A percentile compares a stretch with the other conserved stretches of the same genome.
Evolutionary conservation across 2,888 invertebrate genomes (phyloP).

Genomic region (Cephus nigrinus): DNA sequence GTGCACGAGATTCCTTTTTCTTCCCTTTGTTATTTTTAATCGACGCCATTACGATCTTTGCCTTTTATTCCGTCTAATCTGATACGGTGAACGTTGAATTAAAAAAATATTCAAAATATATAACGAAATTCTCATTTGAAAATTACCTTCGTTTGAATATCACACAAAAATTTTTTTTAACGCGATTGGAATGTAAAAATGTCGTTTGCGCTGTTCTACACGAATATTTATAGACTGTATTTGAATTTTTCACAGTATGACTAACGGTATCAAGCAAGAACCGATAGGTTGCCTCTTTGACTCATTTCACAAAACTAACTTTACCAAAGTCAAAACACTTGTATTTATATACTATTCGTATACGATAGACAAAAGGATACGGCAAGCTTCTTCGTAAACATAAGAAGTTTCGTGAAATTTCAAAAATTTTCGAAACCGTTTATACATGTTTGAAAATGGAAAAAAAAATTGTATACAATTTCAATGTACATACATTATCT

Average conservation of each 20-base stretch:
- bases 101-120: background rate
- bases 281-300: background rate
- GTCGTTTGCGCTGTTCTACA: background rate
- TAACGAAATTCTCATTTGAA: background rate
- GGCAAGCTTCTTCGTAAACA: background rate
- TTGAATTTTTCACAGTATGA: background rate
- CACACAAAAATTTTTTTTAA: background rate
- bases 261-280: background rate
- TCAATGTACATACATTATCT: background rate
- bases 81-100: background rate
- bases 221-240: background rate
- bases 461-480: background rate
- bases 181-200: background rate
- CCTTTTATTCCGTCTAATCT: background rate
- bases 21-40: background rate
- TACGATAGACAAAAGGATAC: background rate
- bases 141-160: background rate
- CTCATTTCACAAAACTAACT: background rate
- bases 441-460: background rate
- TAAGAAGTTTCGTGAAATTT: background rate
- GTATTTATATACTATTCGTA: background rate
- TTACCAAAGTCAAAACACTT: background rate
- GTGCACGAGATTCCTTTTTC: conserved; percentile 12
- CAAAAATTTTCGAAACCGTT: background rate
- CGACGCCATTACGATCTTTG: background rate